These are phyloP conservation scores for Ceyx melanurus DNA, from an alignment of 2,113 vertebrate genomes.

Conservation along the genomic window DNA sequence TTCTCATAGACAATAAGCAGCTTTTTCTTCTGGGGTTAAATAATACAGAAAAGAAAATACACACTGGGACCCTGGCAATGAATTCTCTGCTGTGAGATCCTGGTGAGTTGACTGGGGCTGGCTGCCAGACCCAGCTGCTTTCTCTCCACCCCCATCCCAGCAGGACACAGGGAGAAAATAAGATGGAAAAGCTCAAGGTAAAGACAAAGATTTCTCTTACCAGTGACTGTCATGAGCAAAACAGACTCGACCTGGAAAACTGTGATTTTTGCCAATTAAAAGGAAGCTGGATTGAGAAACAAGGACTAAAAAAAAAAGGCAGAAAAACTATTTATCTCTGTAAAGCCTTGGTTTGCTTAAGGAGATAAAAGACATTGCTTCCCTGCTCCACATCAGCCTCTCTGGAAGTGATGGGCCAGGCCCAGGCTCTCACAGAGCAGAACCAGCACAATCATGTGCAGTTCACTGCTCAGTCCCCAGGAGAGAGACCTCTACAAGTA, in stretches of 20 bases:
- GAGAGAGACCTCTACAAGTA: neutral
- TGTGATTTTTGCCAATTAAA: neutral
- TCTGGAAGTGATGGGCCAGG: rapidly evolving
- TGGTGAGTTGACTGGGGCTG: neutral
- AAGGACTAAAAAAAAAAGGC: neutral
- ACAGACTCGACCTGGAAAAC: neutral
- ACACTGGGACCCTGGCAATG: neutral
- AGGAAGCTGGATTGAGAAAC: neutral
- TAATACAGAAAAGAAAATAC: neutral
- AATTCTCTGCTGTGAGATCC: neutral
- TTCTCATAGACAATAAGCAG: neutral
- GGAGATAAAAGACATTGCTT: rapidly evolving
- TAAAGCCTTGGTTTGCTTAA: neutral
- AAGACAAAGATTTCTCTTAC: neutral
- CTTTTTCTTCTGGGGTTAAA: neutral
- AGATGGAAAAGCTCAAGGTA: neutral
- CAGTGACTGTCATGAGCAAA: neutral
- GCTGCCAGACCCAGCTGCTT: neutral
- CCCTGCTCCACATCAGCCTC: neutral
- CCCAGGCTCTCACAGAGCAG: rapidly evolving
- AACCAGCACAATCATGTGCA: neutral
- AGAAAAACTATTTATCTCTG: neutral
- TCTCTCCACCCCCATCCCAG: rapidly evolving
- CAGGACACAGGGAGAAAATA: neutral
- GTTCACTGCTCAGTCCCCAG: neutral